These are phyloP conservation scores for Oxytorus armatus DNA, from an alignment of 2,888 invertebrate genomes.

Conservation along the genomic window DNA sequence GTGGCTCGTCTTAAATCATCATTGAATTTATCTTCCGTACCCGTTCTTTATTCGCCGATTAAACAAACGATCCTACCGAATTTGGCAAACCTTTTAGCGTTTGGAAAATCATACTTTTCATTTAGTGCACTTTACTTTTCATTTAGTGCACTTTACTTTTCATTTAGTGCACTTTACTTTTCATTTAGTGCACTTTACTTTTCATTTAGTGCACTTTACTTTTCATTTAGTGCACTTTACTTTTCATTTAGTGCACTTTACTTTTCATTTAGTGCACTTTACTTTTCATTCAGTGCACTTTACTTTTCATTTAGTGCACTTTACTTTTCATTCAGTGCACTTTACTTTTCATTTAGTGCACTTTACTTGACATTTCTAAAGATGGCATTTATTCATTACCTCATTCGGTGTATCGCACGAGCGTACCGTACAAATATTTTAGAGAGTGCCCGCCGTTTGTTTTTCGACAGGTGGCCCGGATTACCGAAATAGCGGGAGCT, in stretches of 20 bases:
- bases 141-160: not conserved
- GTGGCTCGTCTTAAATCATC: conserved; percentile 19
- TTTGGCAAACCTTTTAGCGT: not conserved
- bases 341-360: not conserved
- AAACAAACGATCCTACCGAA: not conserved
- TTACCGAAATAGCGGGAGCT: conserved; percentile 78
- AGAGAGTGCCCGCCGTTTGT: conserved; percentile 38
- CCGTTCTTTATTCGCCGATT: not conserved
- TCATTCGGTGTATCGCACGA: not conserved
- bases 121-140: not conserved
- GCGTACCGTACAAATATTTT: conserved; percentile 13
- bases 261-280: not conserved
- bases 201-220: not conserved
- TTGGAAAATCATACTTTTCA: not conserved
- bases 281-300: not conserved
- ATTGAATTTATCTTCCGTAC: not conserved
- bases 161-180: not conserved
- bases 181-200: not conserved
- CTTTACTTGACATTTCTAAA: not conserved
- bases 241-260: not conserved
- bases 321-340: not conserved
- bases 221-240: not conserved
- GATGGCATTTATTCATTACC: not conserved
- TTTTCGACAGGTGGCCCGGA: conserved; percentile 78
- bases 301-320: not conserved